Conservation (phyloP, 2,888 invertebrate genomes). For the Hypomecis punctinalis region DNA sequence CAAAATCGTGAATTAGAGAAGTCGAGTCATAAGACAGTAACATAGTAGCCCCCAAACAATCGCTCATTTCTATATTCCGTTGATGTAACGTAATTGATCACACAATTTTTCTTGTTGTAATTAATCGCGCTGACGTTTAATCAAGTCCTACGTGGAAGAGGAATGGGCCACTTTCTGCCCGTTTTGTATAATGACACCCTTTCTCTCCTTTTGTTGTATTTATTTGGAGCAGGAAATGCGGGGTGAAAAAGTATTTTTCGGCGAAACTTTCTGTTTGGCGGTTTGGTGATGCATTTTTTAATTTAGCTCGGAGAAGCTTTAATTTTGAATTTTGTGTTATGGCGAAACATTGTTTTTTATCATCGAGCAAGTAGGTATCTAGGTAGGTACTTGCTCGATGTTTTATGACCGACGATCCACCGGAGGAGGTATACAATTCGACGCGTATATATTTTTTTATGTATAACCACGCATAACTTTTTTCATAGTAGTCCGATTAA, state of each 20-base stretch:
- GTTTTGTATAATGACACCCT: conserved; percentile 39
- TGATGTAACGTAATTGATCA: conserved; percentile 59
- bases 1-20: too few relatives aligned
- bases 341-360: too few relatives aligned
- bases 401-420: too few relatives aligned
- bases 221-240: conserved; percentile 13
- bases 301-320: too few relatives aligned
- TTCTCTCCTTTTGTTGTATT: conserved; percentile 33
- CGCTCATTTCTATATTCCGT: conserved; percentile 49
- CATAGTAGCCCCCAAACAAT: conserved; percentile 43
- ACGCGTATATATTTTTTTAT: too few relatives aligned
- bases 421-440: too few relatives aligned
- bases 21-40: not conserved
- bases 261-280: not conserved
- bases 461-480: too few relatives aligned
- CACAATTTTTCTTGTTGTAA: conserved; percentile 59
- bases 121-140: conserved; percentile 59
- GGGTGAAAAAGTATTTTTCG: conserved; percentile 2
- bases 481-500: too few relatives aligned
- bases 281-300: too few relatives aligned
- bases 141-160: conserved; percentile 41
- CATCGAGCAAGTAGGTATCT: too few relatives aligned
- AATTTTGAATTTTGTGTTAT: too few relatives aligned
- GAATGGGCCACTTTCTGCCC: conserved; percentile 31
- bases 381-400: too few relatives aligned